Evolutionary conservation across 2,113 vertebrate species (phyloP), one percentile per base, ranked within the genome.

Genomic region (Eubucco bourcierii): DNA sequence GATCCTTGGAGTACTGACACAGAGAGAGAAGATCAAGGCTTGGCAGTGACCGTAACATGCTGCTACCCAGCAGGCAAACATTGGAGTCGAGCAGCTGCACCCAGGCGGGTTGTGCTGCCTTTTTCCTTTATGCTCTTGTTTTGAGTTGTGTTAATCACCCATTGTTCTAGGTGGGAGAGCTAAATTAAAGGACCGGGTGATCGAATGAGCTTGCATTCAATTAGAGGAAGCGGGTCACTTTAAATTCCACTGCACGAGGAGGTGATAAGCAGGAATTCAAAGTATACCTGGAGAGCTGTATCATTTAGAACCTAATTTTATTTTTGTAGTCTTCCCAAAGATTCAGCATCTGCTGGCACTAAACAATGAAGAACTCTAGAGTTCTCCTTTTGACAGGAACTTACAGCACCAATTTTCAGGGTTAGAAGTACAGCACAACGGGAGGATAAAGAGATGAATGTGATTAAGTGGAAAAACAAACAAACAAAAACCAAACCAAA

Each of bases 121-220:
- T 81, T 88, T 94, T 64, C 94, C 92, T 91, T 81, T 64, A 29
- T 58, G 81, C 80, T 88, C 90, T 78, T 93, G 87, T 83, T 95
- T 93, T 79, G 90, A 55, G 90, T 93, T 90, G 77, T 80, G 94
- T 79, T 96, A 96, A 96, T 96, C 95, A 89, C 84, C 91, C 93
- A 95, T 96, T 97, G 95, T 94, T 96, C 95, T 95, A 95, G 95
- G 93, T 95, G 95, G 88, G 92, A 96, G 88, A 95, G 89, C 87
- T 78, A 92, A 95, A 95, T 94, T 96, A 95, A 94, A 92, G 88
- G 75, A 83, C 86, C 12, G 66, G 86, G 63, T 66, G 90, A 87
- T 88, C 34, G 37, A 77, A 91, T 41, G 85, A 80, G 55, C 37
- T 83, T 73, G 76, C 53, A 31, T 89, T 94, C 90, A 94, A 71